Evolutionary conservation across 2,888 invertebrate species (phyloP), one percentile per base, ranked within the genome.

Genomic region (Diploptera punctata): DNA sequence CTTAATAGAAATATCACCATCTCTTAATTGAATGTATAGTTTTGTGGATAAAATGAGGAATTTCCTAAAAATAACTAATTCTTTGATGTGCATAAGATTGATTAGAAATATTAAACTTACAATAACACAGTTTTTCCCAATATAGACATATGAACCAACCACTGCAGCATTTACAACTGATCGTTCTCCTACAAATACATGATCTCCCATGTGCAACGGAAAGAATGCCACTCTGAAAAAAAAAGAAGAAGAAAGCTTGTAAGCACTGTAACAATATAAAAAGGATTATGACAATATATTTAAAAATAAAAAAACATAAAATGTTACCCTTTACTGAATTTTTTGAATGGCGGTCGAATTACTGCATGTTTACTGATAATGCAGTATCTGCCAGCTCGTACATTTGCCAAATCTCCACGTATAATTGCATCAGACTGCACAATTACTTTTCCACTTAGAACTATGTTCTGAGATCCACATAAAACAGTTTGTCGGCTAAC

Each of bases 381-480:
- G 84, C 98, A 98, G 83, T 96, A 97, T 76, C 98, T 88, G 0
- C 99, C 99, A 52, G 97, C 95, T 81, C 97, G 89, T 0, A 99
- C 97, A 84, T 95, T 97, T 0, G 98, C 98, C 80, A 99, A 85
- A 83, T 99, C 99, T 1, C 99, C 99, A 79, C 99, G 87, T 73
- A 99, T 96, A 61, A 99, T 97, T 38, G 97, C 97, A 81, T 97
- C 97, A 69, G 95, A 93, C 84, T 98, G 97, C 0, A 99, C 94
- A 74, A 99, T 98, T 2, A 98, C 97, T 88, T 98, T 99, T 19
- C 99, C 99, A 85, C 96, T 97, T 43, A 99, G 86, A 47, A 99
- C 95, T 77, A 99, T 99, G 82, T 99, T 99, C 83, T 99, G 99
- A 60, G 98, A 98, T 10, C 99, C 99, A 85, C 98, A 98, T n/a